Percentiles rank a stretch among this genome's conserved stretches.
Evolutionary conservation across 2,797 vertebrate genomes (phyloP).

Genomic region (Nannoperca australis): DNA sequence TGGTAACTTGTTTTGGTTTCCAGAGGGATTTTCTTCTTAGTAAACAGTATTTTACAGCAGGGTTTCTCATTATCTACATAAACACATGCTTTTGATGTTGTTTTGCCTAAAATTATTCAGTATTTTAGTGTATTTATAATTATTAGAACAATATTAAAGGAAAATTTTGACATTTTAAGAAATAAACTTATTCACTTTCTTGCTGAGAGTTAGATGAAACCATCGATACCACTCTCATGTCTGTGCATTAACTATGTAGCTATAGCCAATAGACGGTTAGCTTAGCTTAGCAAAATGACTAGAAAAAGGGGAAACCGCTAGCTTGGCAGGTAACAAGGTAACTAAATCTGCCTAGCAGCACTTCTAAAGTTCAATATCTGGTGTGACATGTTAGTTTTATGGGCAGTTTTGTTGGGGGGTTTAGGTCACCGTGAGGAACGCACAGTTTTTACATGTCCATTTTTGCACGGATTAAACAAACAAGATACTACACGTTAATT

Average conservation of each 20-base stretch:
- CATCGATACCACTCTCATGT: not conserved
- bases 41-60: constrained; percentile 8
- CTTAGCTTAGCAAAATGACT: not conserved
- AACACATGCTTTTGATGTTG: constrained; percentile 9
- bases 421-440: too few relatives aligned
- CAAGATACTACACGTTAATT: not conserved
- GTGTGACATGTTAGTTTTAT: not conserved
- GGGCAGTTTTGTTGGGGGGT: not conserved
- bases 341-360: not conserved
- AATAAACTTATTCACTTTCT: not conserved
- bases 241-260: not conserved
- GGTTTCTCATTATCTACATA: constrained; percentile 5
- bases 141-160: not conserved
- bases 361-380: not conserved
- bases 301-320: not conserved
- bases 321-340: too few relatives aligned
- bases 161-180: constrained; percentile 3
- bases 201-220: not conserved
- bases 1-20: constrained; percentile 33
- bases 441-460: not conserved
- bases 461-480: not conserved
- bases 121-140: constrained; percentile 3
- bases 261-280: not conserved
- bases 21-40: constrained; percentile 1
- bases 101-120: not conserved